phyloP scores from a whole-genome alignment of 2,113 vertebrate species.

The Istiophorus platypterus region DNA sequence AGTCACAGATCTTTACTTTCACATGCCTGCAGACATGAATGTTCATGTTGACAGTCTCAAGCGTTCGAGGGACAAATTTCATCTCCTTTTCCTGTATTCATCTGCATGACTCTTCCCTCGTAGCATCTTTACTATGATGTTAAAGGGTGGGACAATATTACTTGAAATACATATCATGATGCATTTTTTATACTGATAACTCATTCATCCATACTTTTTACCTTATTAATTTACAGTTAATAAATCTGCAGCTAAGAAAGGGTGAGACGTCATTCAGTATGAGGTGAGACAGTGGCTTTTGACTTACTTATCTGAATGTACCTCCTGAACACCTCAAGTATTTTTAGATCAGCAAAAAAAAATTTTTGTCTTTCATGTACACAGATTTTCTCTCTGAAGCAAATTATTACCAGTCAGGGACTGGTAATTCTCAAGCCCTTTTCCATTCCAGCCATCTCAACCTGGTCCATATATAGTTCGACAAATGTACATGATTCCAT shows the following conservation, averaged over 20 bases:
- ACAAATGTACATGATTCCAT: not conserved
- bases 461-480: not conserved
- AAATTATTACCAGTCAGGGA: not conserved
- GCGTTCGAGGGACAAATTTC: slow-evolving; percentile 27
- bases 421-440: not conserved
- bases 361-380: not conserved
- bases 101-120: not conserved
- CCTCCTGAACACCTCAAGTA: not conserved
- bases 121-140: not conserved
- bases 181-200: not conserved
- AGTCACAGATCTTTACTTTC: slow-evolving; percentile 39
- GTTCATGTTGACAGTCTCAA: slow-evolving; percentile 43
- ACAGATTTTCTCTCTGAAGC: not conserved
- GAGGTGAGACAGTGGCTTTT: not conserved
- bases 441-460: not conserved
- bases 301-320: not conserved
- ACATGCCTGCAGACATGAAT: slow-evolving; percentile 20
- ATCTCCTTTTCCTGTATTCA: slow-evolving; percentile 9
- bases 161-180: not conserved
- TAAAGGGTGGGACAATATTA: not conserved
- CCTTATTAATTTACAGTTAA: not conserved
- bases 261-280: not conserved
- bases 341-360: not conserved
- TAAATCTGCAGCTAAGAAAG: not conserved
- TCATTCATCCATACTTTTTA: not conserved